Base-by-base conservation (phyloP, 2,888 invertebrate species). In the Apotomis betuletana region DNA sequence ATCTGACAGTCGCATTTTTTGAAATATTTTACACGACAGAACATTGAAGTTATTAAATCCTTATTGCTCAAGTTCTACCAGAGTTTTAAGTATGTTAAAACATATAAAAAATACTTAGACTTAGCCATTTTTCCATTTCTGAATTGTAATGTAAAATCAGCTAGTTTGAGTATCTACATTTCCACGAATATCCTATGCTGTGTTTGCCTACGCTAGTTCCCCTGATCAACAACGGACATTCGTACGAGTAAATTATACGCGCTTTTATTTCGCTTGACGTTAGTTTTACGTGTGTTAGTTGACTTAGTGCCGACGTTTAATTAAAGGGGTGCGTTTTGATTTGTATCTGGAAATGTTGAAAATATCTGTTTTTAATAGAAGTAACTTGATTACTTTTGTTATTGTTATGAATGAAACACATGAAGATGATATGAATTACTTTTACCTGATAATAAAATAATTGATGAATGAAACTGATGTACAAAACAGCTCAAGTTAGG, bases 321-420 rank as follows among this genome's bases (percentile, higher is more conserved):
- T 91, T 90, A 91, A 88, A 90, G 87, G 91, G 90, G 91, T 85
- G 87, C 81, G 79, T 79, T 89, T 86, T 90, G 90, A 91, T 91
- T 91, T 89, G 89, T 90, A 80, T 85, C 82, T 78, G 78, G 81
- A 82, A 85, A 85, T 85, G 83, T 84, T 79, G 80, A 80, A 80
- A 79, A 76, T 59, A 61, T 75, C 70, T 69, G 54, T 63, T 64
- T 63, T 69, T 72, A 72, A 76, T 75, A 74, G 73, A 54, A 49
- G 44, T 57, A 61, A 61, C 36, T 27, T 12, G 51, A 59, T 57
- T 36, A 6, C 15, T 41, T 8, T 3, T 15, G 51, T 36, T 36
- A 15, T 27, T 57, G 9, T 61, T 6, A 5, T 41, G 6, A 6
- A 6, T 5, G 41, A 41, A 41, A 41, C 6, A 41, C 41, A 41